Evolutionary conservation across 2,888 invertebrate genomes (phyloP).

Genomic region (Sycophila texana): DNA sequence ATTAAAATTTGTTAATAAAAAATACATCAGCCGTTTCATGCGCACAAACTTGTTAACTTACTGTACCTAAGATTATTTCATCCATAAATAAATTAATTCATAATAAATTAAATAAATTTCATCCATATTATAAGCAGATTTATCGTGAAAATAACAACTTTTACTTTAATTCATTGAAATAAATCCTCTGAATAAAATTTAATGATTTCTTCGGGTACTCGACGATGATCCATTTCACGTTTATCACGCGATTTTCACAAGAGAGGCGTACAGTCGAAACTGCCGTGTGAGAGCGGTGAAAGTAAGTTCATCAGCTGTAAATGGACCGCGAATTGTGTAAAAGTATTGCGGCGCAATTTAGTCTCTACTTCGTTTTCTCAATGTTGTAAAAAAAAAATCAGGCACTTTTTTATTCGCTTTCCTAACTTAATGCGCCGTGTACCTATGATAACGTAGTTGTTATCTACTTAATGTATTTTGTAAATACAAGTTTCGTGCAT

Average conservation of each 20-base stretch:
- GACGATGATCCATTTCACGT: constrained; percentile 21
- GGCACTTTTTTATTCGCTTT: neutral
- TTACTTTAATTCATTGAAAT: neutral
- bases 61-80: too few species aligned
- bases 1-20: too few species aligned
- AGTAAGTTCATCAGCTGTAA: constrained; percentile 27
- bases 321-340: constrained; percentile 35
- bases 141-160: too few species aligned
- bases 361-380: constrained; percentile 9
- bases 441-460: too few species aligned
- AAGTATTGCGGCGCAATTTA: constrained; percentile 20
- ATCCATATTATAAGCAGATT: too few species aligned
- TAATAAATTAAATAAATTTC: too few species aligned
- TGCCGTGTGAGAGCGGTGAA: constrained; percentile 35
- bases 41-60: too few species aligned
- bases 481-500: too few species aligned
- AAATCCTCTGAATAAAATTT: neutral
- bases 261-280: constrained; percentile 20
- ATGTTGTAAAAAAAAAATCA: neutral
- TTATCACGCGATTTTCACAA: constrained; percentile 22
- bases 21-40: too few species aligned
- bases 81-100: too few species aligned
- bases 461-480: too few species aligned
- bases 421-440: too few species aligned
- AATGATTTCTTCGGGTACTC: constrained; percentile 1